Conservation (phyloP, 1,140 invertebrate species). For the Acyrthosiphon pisum region DNA sequence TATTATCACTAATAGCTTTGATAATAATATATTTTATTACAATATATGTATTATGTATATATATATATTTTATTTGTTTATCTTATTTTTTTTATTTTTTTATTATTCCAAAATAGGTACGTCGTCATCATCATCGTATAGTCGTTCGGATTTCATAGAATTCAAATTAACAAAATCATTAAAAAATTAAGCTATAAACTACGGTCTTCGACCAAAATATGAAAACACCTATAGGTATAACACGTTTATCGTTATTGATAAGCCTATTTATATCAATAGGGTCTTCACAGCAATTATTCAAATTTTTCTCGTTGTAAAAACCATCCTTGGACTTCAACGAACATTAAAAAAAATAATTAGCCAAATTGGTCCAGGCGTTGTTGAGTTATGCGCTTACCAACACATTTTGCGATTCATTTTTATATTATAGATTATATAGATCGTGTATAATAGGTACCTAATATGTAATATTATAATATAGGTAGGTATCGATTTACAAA, state of each 20-base stretch:
- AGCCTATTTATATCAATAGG: background rate
- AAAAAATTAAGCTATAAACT: background rate
- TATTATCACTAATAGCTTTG: conserved; percentile 49
- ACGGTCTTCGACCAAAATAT: background rate
- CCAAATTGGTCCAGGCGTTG: too few species aligned
- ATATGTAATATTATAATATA: too few species aligned
- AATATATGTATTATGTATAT: too few species aligned
- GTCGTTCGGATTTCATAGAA: background rate
- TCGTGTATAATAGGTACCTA: too few species aligned
- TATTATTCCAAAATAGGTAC: conserved; percentile 7
- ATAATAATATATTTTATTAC: conserved; percentile 43
- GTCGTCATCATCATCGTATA: background rate
- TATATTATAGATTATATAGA: background rate
- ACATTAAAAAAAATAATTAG: too few species aligned
- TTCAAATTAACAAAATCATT: background rate
- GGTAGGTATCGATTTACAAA: background rate
- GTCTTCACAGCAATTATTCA: too few species aligned
- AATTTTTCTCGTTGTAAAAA: too few species aligned
- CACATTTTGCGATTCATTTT: too few species aligned
- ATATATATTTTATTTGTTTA: background rate
- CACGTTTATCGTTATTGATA: background rate
- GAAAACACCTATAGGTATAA: background rate
- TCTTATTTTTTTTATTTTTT: background rate
- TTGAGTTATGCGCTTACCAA: too few species aligned
- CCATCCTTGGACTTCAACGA: too few species aligned